A percentile compares a stretch with the other conserved stretches of the same genome.
Conservation (phyloP, 2,113 vertebrate genomes). For the Gavialis gangeticus region DNA sequence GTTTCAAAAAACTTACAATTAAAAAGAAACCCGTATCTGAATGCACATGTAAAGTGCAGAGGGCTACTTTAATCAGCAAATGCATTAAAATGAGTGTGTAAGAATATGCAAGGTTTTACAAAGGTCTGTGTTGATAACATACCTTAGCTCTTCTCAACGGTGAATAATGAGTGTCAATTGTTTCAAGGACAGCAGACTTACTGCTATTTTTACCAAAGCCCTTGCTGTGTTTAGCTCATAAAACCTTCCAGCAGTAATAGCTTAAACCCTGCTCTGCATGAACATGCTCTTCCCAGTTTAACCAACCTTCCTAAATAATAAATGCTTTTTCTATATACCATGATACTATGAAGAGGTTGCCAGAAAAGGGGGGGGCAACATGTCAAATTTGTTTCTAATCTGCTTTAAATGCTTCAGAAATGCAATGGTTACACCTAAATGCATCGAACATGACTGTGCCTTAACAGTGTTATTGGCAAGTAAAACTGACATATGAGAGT, state of each 20-base stretch:
- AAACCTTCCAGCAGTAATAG: not conserved
- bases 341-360: not conserved
- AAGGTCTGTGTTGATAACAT: not conserved
- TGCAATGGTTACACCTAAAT: not conserved
- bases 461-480: not conserved
- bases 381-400: not conserved
- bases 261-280: not conserved
- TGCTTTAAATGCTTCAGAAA: conserved; percentile 36
- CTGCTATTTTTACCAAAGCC: conserved; percentile 67
- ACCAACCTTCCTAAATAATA: not conserved
- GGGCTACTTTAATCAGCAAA: not conserved
- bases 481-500: conserved; percentile 47
- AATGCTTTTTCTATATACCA: not conserved
- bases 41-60: conserved; percentile 18
- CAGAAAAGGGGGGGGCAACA: not conserved
- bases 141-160: not conserved
- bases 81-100: not conserved
- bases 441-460: conserved; percentile 31
- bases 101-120: not conserved
- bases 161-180: not conserved
- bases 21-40: not conserved
- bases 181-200: conserved; percentile 57
- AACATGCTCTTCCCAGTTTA: not conserved
- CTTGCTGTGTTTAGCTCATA: conserved; percentile 16
- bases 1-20: conserved; percentile 28